Conservation (phyloP, 2,797 vertebrate genomes). For the Melanotaenia boesemani region DNA sequence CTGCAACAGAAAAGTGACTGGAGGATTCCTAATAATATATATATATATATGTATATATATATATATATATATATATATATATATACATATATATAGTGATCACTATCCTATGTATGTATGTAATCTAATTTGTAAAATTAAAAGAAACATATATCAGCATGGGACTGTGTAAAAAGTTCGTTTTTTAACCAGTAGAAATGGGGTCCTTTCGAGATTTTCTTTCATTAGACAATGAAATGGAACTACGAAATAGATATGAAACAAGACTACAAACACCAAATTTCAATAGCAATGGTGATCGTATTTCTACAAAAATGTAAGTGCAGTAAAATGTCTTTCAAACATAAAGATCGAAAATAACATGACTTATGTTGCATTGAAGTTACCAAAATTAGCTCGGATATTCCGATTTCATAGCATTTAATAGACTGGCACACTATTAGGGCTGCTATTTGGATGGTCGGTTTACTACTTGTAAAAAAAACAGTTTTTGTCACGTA, state of each 20-base stretch:
- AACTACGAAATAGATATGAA: not conserved
- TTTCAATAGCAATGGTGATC: not conserved
- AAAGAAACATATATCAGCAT: not conserved
- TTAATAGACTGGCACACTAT: not conserved
- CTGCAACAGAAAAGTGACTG: slow-evolving; percentile 8
- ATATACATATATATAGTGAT: no score
- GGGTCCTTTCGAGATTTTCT: not conserved
- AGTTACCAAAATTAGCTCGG: fast-evolving
- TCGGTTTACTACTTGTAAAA: not conserved
- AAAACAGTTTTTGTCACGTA: no score
- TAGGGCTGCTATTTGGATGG: fast-evolving
- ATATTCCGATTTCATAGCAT: fast-evolving
- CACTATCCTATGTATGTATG: no score
- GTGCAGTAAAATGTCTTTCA: not conserved
- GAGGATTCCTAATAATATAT: not conserved
- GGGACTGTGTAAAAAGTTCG: not conserved
- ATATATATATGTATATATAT: no score
- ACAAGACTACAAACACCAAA: not conserved
- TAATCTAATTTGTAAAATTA: no score
- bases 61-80: no score
- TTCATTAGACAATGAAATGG: not conserved
- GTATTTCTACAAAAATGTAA: not conserved
- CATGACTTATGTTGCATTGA: slow-evolving; percentile 37
- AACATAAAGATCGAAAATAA: not conserved
- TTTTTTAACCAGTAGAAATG: not conserved